Evolutionary conservation across 2,797 vertebrate species (phyloP).

Genomic region (Halcyon smyrnensis): DNA sequence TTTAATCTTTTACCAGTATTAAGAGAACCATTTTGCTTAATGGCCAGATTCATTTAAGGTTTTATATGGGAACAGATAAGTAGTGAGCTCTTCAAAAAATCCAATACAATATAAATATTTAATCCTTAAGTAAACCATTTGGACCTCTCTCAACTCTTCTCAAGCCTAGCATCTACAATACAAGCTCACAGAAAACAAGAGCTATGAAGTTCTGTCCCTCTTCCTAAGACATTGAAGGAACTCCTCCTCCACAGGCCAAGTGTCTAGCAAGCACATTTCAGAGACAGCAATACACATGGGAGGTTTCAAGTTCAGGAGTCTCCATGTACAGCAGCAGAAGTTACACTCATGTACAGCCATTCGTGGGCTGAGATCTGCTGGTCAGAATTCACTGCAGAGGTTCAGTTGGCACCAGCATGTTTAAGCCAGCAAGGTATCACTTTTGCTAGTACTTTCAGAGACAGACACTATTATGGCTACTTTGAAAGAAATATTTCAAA

Average conservation of each 20-base stretch:
- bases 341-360: not conserved
- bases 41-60: not conserved
- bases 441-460: not conserved
- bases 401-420: fast-evolving
- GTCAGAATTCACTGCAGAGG: not conserved
- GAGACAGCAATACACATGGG: not conserved
- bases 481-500: not conserved
- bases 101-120: not conserved
- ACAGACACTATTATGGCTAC: not conserved
- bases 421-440: not conserved
- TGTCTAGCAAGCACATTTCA: not conserved
- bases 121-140: not conserved
- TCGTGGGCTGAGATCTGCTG: fast-evolving
- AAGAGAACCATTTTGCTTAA: not conserved
- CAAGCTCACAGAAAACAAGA: not conserved
- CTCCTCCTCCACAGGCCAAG: not conserved
- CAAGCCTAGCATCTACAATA: not conserved
- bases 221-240: not conserved
- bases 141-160: not conserved
- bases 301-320: not conserved
- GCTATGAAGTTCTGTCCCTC: not conserved
- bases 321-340: not conserved
- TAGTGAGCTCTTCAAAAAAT: not conserved
- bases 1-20: not conserved
- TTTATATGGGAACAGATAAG: not conserved